Base-by-base conservation (phyloP, 2,888 invertebrate species). In the Anthophora plumipes region DNA sequence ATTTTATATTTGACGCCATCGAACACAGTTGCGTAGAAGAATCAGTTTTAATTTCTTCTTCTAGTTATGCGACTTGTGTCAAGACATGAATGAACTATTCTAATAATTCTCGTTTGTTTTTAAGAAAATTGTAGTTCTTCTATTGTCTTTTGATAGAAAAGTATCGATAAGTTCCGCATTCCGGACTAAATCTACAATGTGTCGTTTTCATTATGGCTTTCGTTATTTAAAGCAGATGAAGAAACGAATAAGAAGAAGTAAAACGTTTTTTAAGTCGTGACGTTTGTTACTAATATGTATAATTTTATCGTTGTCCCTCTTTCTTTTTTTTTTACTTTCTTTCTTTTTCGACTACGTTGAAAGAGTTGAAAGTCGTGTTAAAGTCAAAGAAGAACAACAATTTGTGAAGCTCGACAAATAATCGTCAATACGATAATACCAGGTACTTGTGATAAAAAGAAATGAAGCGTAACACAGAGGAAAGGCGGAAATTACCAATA, bases 371-470 rank as follows among this genome's bases (percentile, higher is more conserved):
- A 46, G 14, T 14, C n/a, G 20, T 48, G 20, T 37, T 37, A 22
- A 57, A 48, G 39, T 17, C 50, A 48, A 59, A 46, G 64, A 64
- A 64, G 73, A 70, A 48, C 52, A 48, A 83, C 31, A 55, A 79
- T 73, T 61, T 50, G 50, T 72, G 12, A 48, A 72, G 64, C 46
- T 54, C 72, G 69, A 61, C 54, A 37, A 55, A 57, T 59, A 61
- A 80, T 78, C 61, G 77, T 78, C 75, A 64, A 80, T 84, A 83
- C 88, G 89, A 89, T 88, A 89, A 91, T 88, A 89, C 88, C 87
- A 72, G 57, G 88, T 90, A 91, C 87, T 91, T 91, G 91, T 91
- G 91, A 91, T 91, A 91, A 89, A 90, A 82, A 77, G 75, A 77
- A 68, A 60, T 22, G 74, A 82, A 80, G 69, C 75, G 80, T 63